Conservation (phyloP, 2,113 vertebrate genomes). For the Rhinoderma darwinii region DNA sequence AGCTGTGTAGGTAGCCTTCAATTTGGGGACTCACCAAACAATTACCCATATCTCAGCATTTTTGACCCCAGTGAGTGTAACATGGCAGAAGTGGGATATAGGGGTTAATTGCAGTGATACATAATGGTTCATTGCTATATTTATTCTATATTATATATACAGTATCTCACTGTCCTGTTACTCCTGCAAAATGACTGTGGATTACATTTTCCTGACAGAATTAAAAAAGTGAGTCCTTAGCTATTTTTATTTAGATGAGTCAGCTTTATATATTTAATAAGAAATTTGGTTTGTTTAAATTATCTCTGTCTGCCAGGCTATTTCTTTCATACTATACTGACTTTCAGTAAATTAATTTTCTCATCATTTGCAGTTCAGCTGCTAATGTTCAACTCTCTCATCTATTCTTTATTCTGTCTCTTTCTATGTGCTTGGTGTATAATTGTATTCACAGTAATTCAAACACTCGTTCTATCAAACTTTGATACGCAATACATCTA, state of each 20-base stretch:
- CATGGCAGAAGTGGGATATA: too few relatives aligned
- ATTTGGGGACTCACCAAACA: too few relatives aligned
- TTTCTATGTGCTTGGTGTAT: conserved; percentile 41
- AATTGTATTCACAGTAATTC: conserved; percentile 48
- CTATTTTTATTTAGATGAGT: conserved; percentile 48
- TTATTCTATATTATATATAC: background rate
- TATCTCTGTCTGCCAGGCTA: conserved; percentile 54
- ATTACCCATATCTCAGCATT: too few relatives aligned
- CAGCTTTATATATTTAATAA: conserved; percentile 40
- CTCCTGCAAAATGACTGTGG: background rate
- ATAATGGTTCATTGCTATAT: background rate
- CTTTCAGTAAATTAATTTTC: conserved; percentile 53
- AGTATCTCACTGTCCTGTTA: background rate
- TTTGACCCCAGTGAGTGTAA: too few relatives aligned
- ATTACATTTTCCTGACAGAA: conserved; percentile 46
- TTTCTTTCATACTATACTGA: conserved; percentile 37
- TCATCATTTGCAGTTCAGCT: conserved; percentile 51
- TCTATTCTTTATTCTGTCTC: conserved; percentile 53
- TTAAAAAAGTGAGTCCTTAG: conserved; percentile 35
- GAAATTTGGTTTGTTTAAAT: conserved; percentile 51
- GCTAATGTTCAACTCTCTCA: conserved; percentile 44
- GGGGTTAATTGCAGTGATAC: too few relatives aligned
- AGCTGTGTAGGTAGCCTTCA: too few relatives aligned
- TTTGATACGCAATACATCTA: conserved; percentile 44
- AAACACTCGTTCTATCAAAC: conserved; percentile 26